Base-by-base conservation (phyloP, 2,888 invertebrate genomes). In the Eudasyphora cyanicolor region DNA sequence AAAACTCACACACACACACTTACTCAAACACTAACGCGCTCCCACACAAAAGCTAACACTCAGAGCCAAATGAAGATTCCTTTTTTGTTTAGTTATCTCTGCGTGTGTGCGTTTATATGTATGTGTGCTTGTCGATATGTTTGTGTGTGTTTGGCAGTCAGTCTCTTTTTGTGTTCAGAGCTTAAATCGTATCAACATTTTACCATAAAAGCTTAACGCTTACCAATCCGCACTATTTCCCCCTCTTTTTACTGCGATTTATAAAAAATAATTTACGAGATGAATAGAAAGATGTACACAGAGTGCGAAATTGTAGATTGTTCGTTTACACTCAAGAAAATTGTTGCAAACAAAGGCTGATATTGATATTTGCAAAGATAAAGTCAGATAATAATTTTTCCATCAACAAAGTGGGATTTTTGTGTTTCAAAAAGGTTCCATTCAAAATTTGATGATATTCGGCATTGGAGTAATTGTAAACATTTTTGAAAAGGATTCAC, bases 141-240 rank as follows among this genome's bases (percentile, higher is more conserved):
- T 0, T 64, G 38, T 29, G 27, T 29, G 27, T 60, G 14, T 35
- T 14, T 62, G 27, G 12, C 2, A 5, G 27, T 12, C 12, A 19
- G 10, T 62, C 5, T 60, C 8, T 54, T 27, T 49, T 67, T 38
- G 49, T 73, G 29, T 76, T 71, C 29, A 74, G 54, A 79, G 62
- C 69, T 79, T 74, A 76, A 79, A 35, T 51, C 38, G 17, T 80
- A 77, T 83, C 74, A 74, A 75, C 76, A 75, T 75, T 80, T 75
- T 74, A 35, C 74, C 77, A 64, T 42, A 54, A 76, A 73, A 83
- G 49, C 79, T 79, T 67, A 67, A 67, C 67, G 67, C 67, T 67
- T 67, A 67, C 8, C 24, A 42, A 67, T 67, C 35, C 38, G 21
- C 67, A 42, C 42, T 14, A 12, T 60, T 60, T 57, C 27, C n/a